These are phyloP conservation scores for Phylloscopus trochiloides DNA, from an alignment of 2,113 vertebrate species.

Conservation along the genomic window DNA sequence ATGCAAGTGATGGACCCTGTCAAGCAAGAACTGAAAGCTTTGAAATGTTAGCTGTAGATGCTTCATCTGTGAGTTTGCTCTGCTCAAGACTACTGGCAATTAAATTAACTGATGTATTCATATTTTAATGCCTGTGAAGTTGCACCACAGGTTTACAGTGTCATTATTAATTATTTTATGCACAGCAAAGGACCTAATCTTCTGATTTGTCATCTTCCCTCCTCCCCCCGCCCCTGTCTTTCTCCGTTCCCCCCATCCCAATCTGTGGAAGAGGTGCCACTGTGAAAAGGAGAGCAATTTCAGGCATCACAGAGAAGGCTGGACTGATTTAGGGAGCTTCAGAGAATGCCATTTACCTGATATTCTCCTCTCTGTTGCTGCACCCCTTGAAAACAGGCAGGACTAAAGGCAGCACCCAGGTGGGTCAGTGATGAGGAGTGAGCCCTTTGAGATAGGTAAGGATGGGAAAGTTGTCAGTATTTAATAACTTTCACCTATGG, in stretches of 20 bases:
- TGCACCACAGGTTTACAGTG: background rate
- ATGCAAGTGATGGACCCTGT: background rate
- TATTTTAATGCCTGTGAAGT: background rate
- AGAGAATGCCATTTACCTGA: background rate
- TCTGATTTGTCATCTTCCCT: background rate
- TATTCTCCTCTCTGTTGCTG: background rate
- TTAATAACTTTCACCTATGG: background rate
- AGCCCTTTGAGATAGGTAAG: background rate
- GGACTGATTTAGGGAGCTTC: background rate
- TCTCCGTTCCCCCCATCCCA: accelerated
- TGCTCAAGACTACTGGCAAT: background rate
- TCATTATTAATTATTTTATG: background rate
- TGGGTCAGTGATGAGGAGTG: background rate
- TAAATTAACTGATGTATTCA: background rate
- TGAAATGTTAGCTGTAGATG: background rate
- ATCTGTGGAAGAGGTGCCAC: background rate
- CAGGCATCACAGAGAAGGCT: background rate
- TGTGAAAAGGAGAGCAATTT: background rate
- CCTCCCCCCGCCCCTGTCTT: accelerated
- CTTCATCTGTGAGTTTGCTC: background rate
- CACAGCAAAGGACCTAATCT: background rate
- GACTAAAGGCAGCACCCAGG: background rate
- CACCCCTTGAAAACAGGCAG: background rate
- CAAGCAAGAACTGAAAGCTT: background rate
- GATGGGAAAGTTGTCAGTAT: background rate